Base-by-base conservation (phyloP, 2,888 invertebrate species). In the Heteromyza rotundicornis region DNA sequence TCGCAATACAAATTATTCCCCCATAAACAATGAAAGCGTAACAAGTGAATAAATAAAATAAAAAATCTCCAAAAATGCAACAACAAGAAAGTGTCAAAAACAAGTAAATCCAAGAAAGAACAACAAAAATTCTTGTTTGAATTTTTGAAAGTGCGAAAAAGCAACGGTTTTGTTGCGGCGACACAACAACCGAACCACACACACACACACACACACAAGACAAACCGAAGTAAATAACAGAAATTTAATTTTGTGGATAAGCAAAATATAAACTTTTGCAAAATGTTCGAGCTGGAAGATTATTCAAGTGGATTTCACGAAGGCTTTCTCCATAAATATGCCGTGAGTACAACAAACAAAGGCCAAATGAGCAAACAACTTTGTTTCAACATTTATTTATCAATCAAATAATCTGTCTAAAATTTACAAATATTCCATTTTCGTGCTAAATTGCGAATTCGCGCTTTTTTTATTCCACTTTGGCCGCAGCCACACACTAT, bases 281-380 rank as follows among this genome's bases (percentile, higher is more conserved):
- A 86, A 84, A 89, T 88, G 88, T 88, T 87, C 85, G 87, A 90
- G 86, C 86, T 89, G 84, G 86, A 87, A 86, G 89, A 88, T 86
- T 89, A 86, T 86, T 86, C 87, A 74, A 83, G 86, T 80, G 86
- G 88, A 86, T 89, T 87, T 85, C 86, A 86, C 85, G 87, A 88
- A 86, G 87, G 87, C 84, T 86, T 86, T 83, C 80, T 84, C 73
- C 86, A 86, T 85, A 89, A 87, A 86, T 87, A 88, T 86, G 86
- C 87, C 86, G 90, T 90, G 85, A 89, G 90, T 89, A 51, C 32
- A 23, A 24, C 22, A 50, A n/a, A n/a, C n/a, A n/a, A n/a, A n/a
- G n/a, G n/a, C n/a, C n/a, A n/a, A n/a, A n/a, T n/a, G n/a, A n/a
- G n/a, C n/a, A n/a, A n/a, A n/a, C n/a, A n/a, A n/a, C n/a, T n/a